Base-by-base conservation (phyloP, 2,113 vertebrate species). In the Daphoenositta chrysoptera region DNA sequence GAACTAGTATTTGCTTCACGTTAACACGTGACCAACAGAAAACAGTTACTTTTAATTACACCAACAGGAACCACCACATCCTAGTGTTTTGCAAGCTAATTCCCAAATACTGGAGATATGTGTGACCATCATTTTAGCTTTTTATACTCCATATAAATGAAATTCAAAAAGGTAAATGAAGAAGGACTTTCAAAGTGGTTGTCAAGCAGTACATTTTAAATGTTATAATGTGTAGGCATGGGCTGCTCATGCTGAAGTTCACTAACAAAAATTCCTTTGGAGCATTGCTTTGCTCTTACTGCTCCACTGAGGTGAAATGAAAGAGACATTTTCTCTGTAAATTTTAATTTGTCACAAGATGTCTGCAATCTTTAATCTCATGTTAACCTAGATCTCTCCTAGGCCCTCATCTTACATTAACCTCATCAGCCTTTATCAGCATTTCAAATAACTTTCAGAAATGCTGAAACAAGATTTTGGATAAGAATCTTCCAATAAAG, bases 371-470 rank as follows among this genome's bases (percentile, higher is more conserved):
- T 68, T 61, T 92, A 87, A 92, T 94, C 51, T 91, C 63, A 17
- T 20, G 24, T 35, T 66, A 90, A 87, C 31, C 37, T 26, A 85
- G 20, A 69, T 78, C 8, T 81, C 56, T 81, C 63, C 16, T 42
- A 94, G 35, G 39, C 13, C 33, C 37, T 94, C 87, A 44, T 51
- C 23, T 90, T 54, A 87, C 13, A 76, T 78, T 90, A 89, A 87
- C 78, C 69, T 91, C 78, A 90, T 83, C 68, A 58, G n/a, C 15
- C 35, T 90, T 90, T 92, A 84, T 81, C 86, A 80, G 13, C 40
- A 58, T 66, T 92, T 94, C 40, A 79, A 95, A 80, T 73, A 70
- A 78, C 45, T 87, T 91, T 54, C 57, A 97, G 61, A 96, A 95
- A 82, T 4, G 13, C 22, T 7, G 8, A 79, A 40, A 87, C 18